phyloP scores from a whole-genome alignment of 2,113 vertebrate species.

The Prietella phreatophila region DNA sequence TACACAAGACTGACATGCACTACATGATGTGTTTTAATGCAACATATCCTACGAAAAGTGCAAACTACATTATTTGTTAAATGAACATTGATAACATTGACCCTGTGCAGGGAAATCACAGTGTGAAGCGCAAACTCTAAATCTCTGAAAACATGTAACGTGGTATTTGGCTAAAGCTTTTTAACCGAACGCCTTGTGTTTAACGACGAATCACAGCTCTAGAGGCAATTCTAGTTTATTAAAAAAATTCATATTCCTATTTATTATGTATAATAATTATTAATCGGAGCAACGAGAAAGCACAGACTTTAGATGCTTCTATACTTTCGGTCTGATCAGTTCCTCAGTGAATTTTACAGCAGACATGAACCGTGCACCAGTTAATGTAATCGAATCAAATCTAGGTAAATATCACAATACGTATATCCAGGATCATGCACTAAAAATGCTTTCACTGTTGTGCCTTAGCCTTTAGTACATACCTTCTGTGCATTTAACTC shows the following conservation, averaged over 20 bases:
- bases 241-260: not conserved
- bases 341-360: not conserved
- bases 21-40: not conserved
- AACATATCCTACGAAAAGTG: not conserved
- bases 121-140: not conserved
- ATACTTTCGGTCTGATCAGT: not conserved
- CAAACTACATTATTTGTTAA: not conserved
- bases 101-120: not conserved
- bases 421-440: not conserved
- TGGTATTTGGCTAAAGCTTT: not conserved
- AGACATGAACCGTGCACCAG: not conserved
- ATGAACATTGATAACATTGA: not conserved
- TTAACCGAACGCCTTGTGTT: not conserved
- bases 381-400: not conserved
- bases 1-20: not conserved
- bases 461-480: not conserved
- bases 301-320: too few species aligned
- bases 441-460: not conserved
- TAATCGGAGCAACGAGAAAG: not conserved
- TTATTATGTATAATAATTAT: not conserved
- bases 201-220: not conserved
- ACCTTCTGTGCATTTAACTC: constrained; percentile 68
- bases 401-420: not conserved
- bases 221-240: not conserved
- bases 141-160: not conserved